phyloP scores from a whole-genome alignment of 2,888 invertebrate genomes.

The Macrostomum cliftonense region DNA sequence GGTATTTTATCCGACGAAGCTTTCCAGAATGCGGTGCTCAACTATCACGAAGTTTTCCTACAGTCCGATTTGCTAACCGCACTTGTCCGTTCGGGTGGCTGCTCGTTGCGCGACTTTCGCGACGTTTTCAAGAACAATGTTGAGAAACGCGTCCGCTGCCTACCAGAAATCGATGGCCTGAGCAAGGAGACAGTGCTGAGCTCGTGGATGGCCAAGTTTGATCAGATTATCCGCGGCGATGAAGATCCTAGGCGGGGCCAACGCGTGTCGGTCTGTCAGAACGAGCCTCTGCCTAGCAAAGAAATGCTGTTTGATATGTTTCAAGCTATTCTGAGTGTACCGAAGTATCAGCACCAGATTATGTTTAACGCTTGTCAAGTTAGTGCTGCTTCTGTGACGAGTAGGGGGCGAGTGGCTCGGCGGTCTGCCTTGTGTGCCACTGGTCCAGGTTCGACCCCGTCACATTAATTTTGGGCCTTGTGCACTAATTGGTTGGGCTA shows the following conservation, averaged over 20 bases:
- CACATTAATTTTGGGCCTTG: too few species aligned
- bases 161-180: slow-evolving; percentile 95
- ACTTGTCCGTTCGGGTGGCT: slow-evolving; percentile 92
- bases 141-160: slow-evolving; percentile 81
- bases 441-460: too few species aligned
- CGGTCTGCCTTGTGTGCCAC: too few species aligned
- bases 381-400: slow-evolving; percentile 13
- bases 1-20: slow-evolving; percentile 45
- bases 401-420: too few species aligned
- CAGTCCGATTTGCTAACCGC: slow-evolving; percentile 83
- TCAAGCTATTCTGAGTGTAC: slow-evolving; percentile 89
- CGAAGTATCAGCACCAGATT: slow-evolving; percentile 98
- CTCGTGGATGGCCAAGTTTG: slow-evolving; percentile 95
- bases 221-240: slow-evolving; percentile 63
- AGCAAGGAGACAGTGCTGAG: slow-evolving; percentile 90
- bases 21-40: slow-evolving; percentile 93
- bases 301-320: slow-evolving; percentile 99
- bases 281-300: slow-evolving; percentile 79
- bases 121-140: slow-evolving; percentile 95
- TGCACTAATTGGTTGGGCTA: too few species aligned
- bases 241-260: slow-evolving; percentile 43
- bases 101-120: slow-evolving; percentile 90
- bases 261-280: slow-evolving; percentile 42
- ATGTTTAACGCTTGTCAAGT: slow-evolving; percentile 92
- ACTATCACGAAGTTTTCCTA: slow-evolving; percentile 59